Evolutionary conservation across 2,113 vertebrate species (phyloP), one percentile per base, ranked within the genome.

Genomic region (Otus sunia): DNA sequence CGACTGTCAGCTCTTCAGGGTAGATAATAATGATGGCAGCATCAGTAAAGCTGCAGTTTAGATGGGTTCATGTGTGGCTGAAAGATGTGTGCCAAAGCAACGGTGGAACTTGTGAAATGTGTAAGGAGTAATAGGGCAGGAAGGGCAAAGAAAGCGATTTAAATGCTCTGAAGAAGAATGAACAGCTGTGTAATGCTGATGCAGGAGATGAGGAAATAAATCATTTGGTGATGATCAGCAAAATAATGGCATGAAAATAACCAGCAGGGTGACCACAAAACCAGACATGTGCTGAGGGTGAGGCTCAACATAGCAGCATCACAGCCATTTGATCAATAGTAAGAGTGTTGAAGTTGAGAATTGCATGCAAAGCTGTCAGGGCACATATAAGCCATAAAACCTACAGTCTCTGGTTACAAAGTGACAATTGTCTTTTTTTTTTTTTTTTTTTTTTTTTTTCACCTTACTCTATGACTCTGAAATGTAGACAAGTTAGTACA

Each of bases 401-500:
- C 77, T 56, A 29, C 58, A 49, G 25, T 82, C n/a, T 92, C 59
- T 94, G 78, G 66, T 77, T 93, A 90, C 88, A 92, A 95, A 95
- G 85, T 90, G 93, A 96, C 94, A 95, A 88, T 58, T 90, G 69
- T 45, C 23, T 14, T 50, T 37, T n/a, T 67, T 59, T 13, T 20
- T 64, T 16, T 3, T 34, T 9, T 52, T 25, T 53, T 25, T 23
- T 16, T 53, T 67, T 56, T 80, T 84, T 91, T 87, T 4, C 39
- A 75, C 77, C 84, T 92, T 86, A 93, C 34, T 85, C 45, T 80
- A 72, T 79, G 82, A 45, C 88, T 96, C 50, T 13, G 1, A 95
- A 95, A 94, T 80, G 88, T 86, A 29, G 55, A 80, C 96, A 95
- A 90, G 96, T 97, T 80, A 50, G 32, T 80, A 95, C 96, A 96